phyloP scores from a whole-genome alignment of 2,797 vertebrate genomes.

The Syngnathus acus region DNA sequence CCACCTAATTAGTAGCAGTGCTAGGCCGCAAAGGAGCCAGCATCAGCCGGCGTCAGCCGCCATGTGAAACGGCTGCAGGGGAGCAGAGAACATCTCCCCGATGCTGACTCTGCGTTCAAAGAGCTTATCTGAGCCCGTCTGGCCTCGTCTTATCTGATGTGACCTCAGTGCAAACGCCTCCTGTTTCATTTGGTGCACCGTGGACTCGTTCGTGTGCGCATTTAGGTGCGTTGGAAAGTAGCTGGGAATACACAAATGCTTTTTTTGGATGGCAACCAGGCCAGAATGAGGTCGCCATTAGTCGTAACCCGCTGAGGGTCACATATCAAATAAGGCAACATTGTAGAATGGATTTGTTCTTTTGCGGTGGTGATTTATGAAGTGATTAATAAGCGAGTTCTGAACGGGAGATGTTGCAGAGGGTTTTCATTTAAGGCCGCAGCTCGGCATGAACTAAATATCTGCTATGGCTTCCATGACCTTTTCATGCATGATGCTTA shows the following conservation, averaged over 20 bases:
- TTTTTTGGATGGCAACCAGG: slow-evolving; percentile 47
- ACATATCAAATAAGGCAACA: slow-evolving; percentile 35
- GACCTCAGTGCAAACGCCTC: slow-evolving; percentile 60
- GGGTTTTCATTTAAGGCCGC: slow-evolving; percentile 26
- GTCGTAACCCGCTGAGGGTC: slow-evolving; percentile 14
- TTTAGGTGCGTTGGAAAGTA: slow-evolving; percentile 30
- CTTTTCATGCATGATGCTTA: slow-evolving; percentile 39
- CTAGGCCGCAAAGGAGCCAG: slow-evolving; percentile 53
- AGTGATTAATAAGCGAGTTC: slow-evolving; percentile 45
- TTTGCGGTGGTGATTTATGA: slow-evolving; percentile 41
- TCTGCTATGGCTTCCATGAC: slow-evolving; percentile 15
- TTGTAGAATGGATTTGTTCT: slow-evolving; percentile 44
- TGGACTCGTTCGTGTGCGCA: slow-evolving; percentile 13
- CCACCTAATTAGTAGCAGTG: slow-evolving; percentile 65
- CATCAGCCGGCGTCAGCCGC: slow-evolving; percentile 38
- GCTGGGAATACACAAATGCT: slow-evolving; percentile 41
- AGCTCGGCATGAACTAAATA: slow-evolving; percentile 28
- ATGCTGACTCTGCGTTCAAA: slow-evolving; percentile 66
- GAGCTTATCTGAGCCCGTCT: slow-evolving; percentile 64
- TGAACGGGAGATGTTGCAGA: slow-evolving; percentile 26
- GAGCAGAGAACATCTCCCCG: slow-evolving; percentile 42
- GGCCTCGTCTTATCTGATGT: slow-evolving; percentile 67
- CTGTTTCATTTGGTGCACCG: slow-evolving; percentile 51
- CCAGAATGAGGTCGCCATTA: slow-evolving; percentile 47
- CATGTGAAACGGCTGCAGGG: slow-evolving; percentile 62